Percentiles rank a stretch among this genome's conserved stretches.
Conservation (phyloP, 1,140 invertebrate species). For the Cotesia vestalis region DNA sequence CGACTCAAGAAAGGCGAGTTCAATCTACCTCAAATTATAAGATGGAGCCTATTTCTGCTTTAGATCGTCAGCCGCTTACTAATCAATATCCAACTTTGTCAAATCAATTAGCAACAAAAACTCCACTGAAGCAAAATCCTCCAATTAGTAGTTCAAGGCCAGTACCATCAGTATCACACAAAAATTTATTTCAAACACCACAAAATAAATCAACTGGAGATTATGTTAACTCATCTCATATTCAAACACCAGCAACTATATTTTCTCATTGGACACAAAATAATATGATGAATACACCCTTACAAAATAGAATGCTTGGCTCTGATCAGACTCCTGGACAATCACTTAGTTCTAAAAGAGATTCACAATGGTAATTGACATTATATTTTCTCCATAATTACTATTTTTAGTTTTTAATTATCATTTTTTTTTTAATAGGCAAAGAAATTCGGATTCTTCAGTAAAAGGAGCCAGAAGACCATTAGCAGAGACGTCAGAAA, state of each 20-base stretch:
- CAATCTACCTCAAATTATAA: neutral
- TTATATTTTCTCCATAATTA: slow-evolving; percentile 20
- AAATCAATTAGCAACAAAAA: slow-evolving; percentile 42
- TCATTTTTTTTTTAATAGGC: slow-evolving; percentile 37
- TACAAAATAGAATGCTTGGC: slow-evolving; percentile 43
- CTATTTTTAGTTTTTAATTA: neutral
- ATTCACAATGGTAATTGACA: slow-evolving; percentile 46
- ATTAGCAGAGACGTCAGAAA: slow-evolving; percentile 46
- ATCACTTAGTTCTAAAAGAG: slow-evolving; percentile 39
- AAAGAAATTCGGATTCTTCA: slow-evolving; percentile 39
- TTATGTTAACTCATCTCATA: slow-evolving; percentile 37
- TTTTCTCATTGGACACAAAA: slow-evolving; percentile 47
- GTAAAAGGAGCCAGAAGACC: slow-evolving; percentile 48
- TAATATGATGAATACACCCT: slow-evolving; percentile 48
- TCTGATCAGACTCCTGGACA: slow-evolving; percentile 43
- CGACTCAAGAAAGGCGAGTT: neutral
- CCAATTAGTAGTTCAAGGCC: slow-evolving; percentile 43
- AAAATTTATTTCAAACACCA: slow-evolving; percentile 56
- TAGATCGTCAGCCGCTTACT: neutral
- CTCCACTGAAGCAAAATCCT: slow-evolving; percentile 54
- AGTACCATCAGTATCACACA: slow-evolving; percentile 52
- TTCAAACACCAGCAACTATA: slow-evolving; percentile 53
- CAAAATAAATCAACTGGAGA: slow-evolving; percentile 43
- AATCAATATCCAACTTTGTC: neutral
- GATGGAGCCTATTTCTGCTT: neutral